phyloP scores from a whole-genome alignment of 2,113 vertebrate species.

The Epinephelus lanceolatus region DNA sequence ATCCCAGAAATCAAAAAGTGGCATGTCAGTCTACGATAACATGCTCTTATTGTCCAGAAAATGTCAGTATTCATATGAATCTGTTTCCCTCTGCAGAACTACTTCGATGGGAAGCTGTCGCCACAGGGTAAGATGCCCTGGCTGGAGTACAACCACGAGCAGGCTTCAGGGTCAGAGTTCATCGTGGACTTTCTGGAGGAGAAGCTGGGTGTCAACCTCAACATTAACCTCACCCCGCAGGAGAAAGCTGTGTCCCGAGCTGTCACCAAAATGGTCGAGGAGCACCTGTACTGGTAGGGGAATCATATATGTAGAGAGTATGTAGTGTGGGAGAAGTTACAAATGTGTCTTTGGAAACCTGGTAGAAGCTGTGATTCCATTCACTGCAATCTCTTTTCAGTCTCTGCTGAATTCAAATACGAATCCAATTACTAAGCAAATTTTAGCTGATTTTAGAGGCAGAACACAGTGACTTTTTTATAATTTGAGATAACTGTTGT shows the following conservation, averaged over 20 bases:
- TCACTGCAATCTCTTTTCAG: background rate
- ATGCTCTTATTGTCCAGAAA: background rate
- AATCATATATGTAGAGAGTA: background rate
- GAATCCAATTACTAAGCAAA: background rate
- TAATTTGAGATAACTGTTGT: background rate
- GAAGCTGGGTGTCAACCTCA: slow-evolving; percentile 95
- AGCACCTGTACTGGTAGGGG: slow-evolving; percentile 96
- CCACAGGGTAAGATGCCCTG: slow-evolving; percentile 99
- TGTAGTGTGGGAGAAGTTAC: background rate
- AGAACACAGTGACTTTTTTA: background rate
- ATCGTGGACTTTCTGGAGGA: slow-evolving; percentile 98
- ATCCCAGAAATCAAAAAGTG: background rate
- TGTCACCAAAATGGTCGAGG: slow-evolving; percentile 96
- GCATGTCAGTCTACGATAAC: no score
- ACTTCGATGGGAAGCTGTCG: slow-evolving; percentile 97
- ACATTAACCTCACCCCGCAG: slow-evolving; percentile 91
- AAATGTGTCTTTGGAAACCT: background rate
- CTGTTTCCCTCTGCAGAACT: slow-evolving; percentile 86
- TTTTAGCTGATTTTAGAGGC: background rate
- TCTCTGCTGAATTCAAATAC: background rate
- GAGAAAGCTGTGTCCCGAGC: slow-evolving; percentile 93
- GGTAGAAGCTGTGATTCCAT: background rate
- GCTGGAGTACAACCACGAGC: slow-evolving; percentile 97
- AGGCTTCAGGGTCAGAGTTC: slow-evolving; percentile 95
- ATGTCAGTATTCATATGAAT: background rate